Evolutionary conservation across 2,113 vertebrate species (phyloP), one percentile per base, ranked within the genome.

Genomic region (Pelecanoides urinatrix): DNA sequence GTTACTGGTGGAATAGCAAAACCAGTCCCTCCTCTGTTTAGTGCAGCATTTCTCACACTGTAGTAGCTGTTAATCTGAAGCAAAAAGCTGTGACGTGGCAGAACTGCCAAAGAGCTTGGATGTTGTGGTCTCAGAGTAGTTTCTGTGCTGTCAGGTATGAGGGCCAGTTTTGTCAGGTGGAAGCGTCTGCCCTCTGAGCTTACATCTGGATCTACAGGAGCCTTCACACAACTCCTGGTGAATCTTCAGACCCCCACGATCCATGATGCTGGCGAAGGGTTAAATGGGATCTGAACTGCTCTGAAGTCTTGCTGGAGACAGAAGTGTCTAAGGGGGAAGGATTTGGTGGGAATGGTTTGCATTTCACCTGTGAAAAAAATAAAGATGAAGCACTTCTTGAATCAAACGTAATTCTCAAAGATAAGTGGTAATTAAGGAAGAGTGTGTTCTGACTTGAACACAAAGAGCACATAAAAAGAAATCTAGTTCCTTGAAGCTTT

Each of bases 401-500:
- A 77, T 94, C 86, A 86, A 74, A 61, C 7, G 13, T 50, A 77
- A 18, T 84, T 93, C 76, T 89, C 61, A 40, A 44, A 94, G 79
- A 92, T 88, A 92, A 95, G 83, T 34, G 17, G 82, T 95, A 94
- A 95, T 92, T 96, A 92, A 74, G 40, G 68, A 89, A 78, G 79
- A 86, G 65, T 84, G 61, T 94, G 94, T 94, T 95, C 88, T 89
- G 70, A 92, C 94, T 96, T 94, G 95, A 90, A 90, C 71, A 38
- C 74, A 50, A 70, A 91, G 67, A 87, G 86, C 86, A 85, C 91
- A 50, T 95, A 44, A 96, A 88, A 95, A 81, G 81, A 91, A 92
- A 82, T 94, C 47, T 85, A 62, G 65, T 93, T 96, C 77, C 87
- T 90, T 86, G 82, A 88, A 91, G 88, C 71, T 88, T 86, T 79